These are phyloP conservation scores for Halictus rubicundus DNA, from an alignment of 1,140 invertebrate genomes.

Conservation along the genomic window DNA sequence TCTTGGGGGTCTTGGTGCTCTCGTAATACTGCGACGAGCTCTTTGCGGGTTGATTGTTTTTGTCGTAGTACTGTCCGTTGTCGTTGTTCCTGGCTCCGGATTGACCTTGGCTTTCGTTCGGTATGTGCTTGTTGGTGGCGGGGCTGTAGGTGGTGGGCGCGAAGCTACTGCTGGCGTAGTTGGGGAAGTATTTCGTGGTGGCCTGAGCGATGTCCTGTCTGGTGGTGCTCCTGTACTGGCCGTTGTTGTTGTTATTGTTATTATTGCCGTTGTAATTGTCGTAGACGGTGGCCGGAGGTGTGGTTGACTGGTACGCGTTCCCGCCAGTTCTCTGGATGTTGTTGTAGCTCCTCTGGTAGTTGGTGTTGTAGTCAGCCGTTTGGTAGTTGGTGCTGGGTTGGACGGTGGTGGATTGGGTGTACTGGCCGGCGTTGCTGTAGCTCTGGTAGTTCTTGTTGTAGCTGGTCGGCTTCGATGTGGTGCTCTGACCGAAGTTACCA, in stretches of 20 bases:
- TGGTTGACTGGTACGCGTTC: constrained; percentile 70
- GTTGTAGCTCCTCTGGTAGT: constrained; percentile 74
- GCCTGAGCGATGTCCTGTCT: constrained; percentile 59
- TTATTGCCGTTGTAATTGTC: constrained; percentile 68
- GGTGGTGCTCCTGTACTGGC: constrained; percentile 75
- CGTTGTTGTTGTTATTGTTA: constrained; percentile 62
- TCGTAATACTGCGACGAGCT: constrained; percentile 70
- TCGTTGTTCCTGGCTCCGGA: constrained; percentile 46
- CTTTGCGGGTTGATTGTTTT: constrained; percentile 62
- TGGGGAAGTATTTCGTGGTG: constrained; percentile 72
- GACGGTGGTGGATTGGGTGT: constrained; percentile 68
- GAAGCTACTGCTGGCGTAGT: constrained; percentile 79
- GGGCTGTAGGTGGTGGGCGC: constrained; percentile 80
- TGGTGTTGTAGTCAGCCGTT: constrained; percentile 68
- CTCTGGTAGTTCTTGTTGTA: constrained; percentile 62
- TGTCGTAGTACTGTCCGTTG: constrained; percentile 66
- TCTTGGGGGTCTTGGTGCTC: constrained; percentile 72
- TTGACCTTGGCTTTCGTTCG: constrained; percentile 48
- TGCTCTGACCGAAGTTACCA: constrained; percentile 45
- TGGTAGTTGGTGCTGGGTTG: constrained; percentile 73
- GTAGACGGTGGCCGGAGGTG: constrained; percentile 61
- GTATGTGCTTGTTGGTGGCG: constrained; percentile 69
- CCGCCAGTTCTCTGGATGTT: constrained; percentile 72
- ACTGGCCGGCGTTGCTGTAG: constrained; percentile 59
- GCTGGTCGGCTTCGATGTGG: constrained; percentile 58